Conservation (phyloP, 2,888 invertebrate genomes). For the Eilema caniola region DNA sequence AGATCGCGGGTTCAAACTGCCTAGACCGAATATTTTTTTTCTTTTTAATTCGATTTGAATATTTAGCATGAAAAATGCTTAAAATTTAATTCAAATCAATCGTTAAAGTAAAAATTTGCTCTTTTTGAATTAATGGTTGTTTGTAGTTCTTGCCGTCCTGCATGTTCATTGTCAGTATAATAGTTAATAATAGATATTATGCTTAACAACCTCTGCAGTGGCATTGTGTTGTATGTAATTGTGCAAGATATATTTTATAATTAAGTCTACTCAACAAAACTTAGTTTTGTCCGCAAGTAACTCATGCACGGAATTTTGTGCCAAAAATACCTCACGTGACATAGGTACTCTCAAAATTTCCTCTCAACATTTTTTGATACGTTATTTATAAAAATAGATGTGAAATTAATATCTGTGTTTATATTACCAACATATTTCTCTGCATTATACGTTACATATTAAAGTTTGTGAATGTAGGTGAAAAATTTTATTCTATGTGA, state of each 20-base stretch:
- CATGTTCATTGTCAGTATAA: conserved; percentile 44
- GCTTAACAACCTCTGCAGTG: conserved; percentile 30
- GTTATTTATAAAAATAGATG: background rate
- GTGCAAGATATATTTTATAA: conserved; percentile 26
- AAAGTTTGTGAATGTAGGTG: background rate
- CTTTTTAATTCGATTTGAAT: no score
- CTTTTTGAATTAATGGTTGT: conserved; percentile 59
- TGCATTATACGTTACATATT: background rate
- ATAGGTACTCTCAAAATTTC: conserved; percentile 11
- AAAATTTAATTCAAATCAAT: no score
- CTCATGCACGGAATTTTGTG: conserved; percentile 47
- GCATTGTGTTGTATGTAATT: conserved; percentile 27
- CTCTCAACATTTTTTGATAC: background rate
- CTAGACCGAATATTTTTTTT: no score
- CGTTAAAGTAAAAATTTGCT: conserved; percentile 43
- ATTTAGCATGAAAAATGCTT: no score
- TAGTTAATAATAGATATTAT: conserved; percentile 25
- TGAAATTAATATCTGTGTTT: background rate
- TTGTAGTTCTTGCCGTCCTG: conserved; percentile 64
- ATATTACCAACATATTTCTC: background rate
- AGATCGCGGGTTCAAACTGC: no score
- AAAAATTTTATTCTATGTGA: background rate
- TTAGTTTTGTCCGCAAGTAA: conserved; percentile 41
- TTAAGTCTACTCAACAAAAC: conserved; percentile 39
- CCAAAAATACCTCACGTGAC: conserved; percentile 42